These are phyloP conservation scores for Clarias platycephalus DNA, from an alignment of 2,797 vertebrate genomes.

Conservation along the genomic window DNA sequence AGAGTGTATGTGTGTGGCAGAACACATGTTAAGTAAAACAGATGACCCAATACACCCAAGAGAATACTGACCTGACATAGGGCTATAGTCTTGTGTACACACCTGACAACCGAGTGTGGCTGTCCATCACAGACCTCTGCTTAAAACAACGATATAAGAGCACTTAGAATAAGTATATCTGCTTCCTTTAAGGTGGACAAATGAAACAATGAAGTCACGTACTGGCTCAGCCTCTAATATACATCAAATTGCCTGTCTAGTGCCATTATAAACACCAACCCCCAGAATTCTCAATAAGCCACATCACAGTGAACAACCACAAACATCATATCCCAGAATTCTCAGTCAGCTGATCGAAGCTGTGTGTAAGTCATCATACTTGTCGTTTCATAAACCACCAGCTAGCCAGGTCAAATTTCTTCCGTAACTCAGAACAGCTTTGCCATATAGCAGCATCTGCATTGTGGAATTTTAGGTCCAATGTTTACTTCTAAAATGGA, in stretches of 20 bases:
- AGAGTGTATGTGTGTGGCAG: background rate
- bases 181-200: background rate
- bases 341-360: too few species aligned
- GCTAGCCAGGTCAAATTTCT: background rate
- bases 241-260: background rate
- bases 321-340: constrained; percentile 3
- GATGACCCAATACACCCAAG: background rate
- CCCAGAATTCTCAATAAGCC: background rate
- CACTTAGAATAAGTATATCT: background rate
- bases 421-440: background rate
- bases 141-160: too few species aligned
- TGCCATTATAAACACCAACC: background rate
- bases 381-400: background rate
- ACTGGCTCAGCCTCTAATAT: background rate
- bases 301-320: constrained; percentile 7
- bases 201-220: background rate
- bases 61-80: background rate
- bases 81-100: background rate
- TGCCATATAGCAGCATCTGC: background rate
- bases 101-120: background rate
- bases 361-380: background rate
- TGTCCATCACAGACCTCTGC: too few species aligned
- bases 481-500: background rate
- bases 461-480: background rate
- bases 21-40: background rate